A percentile compares a stretch with the other conserved stretches of the same genome.
phyloP scores from a whole-genome alignment of 2,888 invertebrate species.

The Ornithoptera alexandrae region DNA sequence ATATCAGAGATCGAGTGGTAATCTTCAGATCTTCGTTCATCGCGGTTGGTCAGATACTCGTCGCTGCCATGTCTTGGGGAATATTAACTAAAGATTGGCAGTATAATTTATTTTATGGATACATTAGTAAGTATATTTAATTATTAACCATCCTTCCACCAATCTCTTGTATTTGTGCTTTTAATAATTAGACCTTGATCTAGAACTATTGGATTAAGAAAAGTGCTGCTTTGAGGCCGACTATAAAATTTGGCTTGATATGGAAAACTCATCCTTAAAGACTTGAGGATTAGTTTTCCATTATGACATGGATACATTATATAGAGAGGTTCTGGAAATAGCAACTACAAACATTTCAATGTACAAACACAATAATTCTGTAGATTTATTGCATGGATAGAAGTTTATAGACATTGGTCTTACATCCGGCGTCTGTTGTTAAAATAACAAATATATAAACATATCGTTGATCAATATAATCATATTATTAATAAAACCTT shows the following conservation, averaged over 20 bases:
- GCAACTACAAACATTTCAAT: background rate
- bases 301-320: background rate
- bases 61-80: constrained; percentile 57
- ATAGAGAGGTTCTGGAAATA: background rate
- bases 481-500: too few relatives aligned
- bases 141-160: background rate
- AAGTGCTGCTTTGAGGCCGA: too few relatives aligned
- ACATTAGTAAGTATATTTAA: constrained; percentile 46
- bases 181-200: too few relatives aligned
- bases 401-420: background rate
- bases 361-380: background rate
- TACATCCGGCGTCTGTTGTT: background rate
- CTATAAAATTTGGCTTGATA: too few relatives aligned
- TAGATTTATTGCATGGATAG: background rate
- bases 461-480: too few relatives aligned
- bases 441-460: too few relatives aligned
- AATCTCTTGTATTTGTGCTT: too few relatives aligned
- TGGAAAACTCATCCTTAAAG: background rate
- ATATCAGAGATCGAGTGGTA: constrained; percentile 58
- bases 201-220: too few relatives aligned
- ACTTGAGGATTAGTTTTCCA: background rate
- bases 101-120: constrained; percentile 48
- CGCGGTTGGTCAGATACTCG: constrained; percentile 45
- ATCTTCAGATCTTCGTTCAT: constrained; percentile 55
- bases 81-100: constrained; percentile 57